A percentile compares a stretch with the other conserved stretches of the same genome.
phyloP scores from a whole-genome alignment of 2,113 vertebrate genomes.

The Antechinus stuartii region DNA sequence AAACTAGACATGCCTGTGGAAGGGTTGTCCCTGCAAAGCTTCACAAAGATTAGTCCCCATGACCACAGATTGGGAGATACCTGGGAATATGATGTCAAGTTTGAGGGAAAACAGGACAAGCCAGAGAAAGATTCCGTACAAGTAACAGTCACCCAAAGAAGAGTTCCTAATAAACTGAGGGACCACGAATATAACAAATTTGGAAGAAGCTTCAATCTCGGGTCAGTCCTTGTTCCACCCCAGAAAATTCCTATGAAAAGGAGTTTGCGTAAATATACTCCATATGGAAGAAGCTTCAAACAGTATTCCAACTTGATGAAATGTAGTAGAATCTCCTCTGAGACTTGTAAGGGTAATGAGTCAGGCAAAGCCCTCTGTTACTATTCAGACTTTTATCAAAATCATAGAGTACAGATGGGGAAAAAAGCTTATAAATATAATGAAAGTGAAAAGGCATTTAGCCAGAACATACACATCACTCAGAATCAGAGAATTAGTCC shows the following conservation, averaged over 20 bases:
- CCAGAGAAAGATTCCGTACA: background rate
- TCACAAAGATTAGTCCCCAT: background rate
- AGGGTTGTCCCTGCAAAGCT: background rate
- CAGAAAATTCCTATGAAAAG: constrained; percentile 47
- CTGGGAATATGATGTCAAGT: background rate
- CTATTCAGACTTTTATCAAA: constrained; percentile 75
- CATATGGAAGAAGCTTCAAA: constrained; percentile 58
- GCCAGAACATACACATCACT: constrained; percentile 74
- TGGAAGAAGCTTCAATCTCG: background rate
- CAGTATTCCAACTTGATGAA: background rate
- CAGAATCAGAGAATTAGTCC: constrained; percentile 77
- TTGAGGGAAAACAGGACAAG: background rate
- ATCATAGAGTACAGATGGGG: constrained; percentile 76
- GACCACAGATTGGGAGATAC: background rate
- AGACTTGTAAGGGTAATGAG: constrained; percentile 73
- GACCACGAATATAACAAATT: background rate
- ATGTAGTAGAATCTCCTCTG: background rate
- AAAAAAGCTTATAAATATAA: constrained; percentile 79
- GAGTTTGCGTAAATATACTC: constrained; percentile 63
- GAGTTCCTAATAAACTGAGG: background rate
- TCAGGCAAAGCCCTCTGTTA: constrained; percentile 77
- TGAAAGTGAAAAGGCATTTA: constrained; percentile 76
- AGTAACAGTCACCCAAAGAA: background rate
- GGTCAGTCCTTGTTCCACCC: background rate
- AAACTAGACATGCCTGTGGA: background rate